These are phyloP conservation scores for Trogon melanurus DNA, from an alignment of 2,113 vertebrate genomes.

Conservation along the genomic window DNA sequence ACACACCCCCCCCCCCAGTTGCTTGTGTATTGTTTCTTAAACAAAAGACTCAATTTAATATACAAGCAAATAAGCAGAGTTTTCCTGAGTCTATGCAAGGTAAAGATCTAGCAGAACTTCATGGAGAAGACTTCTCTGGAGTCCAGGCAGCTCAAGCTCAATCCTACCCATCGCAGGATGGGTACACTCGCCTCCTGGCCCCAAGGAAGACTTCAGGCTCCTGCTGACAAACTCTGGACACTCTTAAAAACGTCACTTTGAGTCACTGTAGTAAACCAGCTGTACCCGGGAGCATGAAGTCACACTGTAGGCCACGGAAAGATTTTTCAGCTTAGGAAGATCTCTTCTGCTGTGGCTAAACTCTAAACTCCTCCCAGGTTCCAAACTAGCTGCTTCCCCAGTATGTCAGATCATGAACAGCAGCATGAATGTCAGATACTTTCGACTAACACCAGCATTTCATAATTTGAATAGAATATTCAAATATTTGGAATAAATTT, in stretches of 20 bases:
- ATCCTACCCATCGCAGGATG: no score
- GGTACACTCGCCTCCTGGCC: neutral
- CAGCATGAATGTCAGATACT: neutral
- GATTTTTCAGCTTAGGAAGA: neutral
- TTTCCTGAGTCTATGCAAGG: neutral
- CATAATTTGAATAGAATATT: neutral
- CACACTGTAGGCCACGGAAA: neutral
- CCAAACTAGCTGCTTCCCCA: neutral
- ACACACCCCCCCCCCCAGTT: no score
- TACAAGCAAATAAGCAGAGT: accelerated
- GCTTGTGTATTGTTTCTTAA: neutral
- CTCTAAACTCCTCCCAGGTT: neutral
- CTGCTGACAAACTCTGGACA: accelerated
- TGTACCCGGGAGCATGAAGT: neutral
- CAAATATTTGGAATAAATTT: no score
- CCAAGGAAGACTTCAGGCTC: neutral
- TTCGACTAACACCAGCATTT: neutral
- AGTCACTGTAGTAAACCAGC: neutral
- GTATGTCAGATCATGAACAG: neutral
- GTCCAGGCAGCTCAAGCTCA: accelerated
- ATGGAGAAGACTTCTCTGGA: neutral
- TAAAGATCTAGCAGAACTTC: neutral
- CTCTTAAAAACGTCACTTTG: neutral
- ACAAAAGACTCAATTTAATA: neutral
- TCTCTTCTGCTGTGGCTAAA: neutral